Evolutionary conservation across 2,797 vertebrate genomes (phyloP), one percentile per base, ranked within the genome.

Genomic region (Aulostomus chinensis): DNA sequence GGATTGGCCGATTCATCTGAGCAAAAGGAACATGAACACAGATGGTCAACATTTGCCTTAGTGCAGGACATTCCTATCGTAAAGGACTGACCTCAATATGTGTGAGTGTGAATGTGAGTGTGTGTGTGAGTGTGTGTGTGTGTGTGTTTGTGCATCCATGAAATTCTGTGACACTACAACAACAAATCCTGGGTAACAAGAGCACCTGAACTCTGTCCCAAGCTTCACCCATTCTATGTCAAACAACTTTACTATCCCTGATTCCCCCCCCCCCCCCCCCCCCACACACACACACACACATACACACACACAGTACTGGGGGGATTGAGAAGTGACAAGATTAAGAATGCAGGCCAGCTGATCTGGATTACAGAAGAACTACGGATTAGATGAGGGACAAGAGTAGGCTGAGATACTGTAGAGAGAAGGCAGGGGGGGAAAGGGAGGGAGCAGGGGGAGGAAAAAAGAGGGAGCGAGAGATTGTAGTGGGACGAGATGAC

Each of bases 1-100:
- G 94, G 84, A 94, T 94, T 1, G 94, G 94, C 40, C 93, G 91
- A 84, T 94, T 94, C 94, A 95, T 95, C 94, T 94, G 82, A 15
- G 73, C 74, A 34, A 72, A 39, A 25, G 26, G 30, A 51, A 51
- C 12, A 13, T 62, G 8, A 58, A 58, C 45, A 62, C 58, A 64
- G 50, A 60, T 56, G 45, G 46, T 64, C n/a, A n/a, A n/a, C n/a
- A n/a, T n/a, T n/a, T n/a, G n/a, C n/a, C n/a, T n/a, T n/a, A n/a
- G n/a, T n/a, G n/a, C n/a, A n/a, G n/a, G n/a, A n/a, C n/a, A n/a
- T n/a, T n/a, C n/a, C n/a, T n/a, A n/a, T n/a, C n/a, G n/a, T n/a
- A 16, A 29, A 10, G 15, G 17, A 36, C 16, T 11, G 7, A n/a
- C 18, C 10, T n/a, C 11, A 18, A 2, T 34, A 37, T 38, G 24